phyloP scores from a whole-genome alignment of 1,140 invertebrate genomes.

The Drosophila pachea region DNA sequence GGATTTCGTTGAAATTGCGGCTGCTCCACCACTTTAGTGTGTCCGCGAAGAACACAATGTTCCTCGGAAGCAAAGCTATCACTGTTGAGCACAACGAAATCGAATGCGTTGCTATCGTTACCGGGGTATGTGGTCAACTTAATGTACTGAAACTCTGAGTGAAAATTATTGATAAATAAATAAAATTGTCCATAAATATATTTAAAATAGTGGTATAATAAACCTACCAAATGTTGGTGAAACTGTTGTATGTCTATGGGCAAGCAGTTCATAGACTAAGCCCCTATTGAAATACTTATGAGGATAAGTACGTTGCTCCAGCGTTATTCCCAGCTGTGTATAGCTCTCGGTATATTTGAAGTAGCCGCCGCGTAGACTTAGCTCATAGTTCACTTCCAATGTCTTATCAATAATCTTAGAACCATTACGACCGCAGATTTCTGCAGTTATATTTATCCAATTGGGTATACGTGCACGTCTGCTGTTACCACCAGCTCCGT shows the following conservation, averaged over 20 bases:
- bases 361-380: constrained; percentile 60
- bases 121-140: constrained; percentile 43
- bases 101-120: constrained; percentile 47
- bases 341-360: constrained; percentile 45
- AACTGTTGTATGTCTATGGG: constrained; percentile 13
- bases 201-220: too few species aligned
- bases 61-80: constrained; percentile 33
- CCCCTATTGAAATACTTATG: constrained; percentile 81
- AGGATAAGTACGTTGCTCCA: constrained; percentile 80
- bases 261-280: constrained; percentile 80
- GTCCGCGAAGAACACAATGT: constrained; percentile 43
- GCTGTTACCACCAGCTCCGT: constrained; percentile 80
- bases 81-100: constrained; percentile 43
- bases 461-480: constrained; percentile 81
- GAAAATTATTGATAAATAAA: background rate
- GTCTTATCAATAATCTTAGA: constrained; percentile 25
- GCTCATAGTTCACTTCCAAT: constrained; percentile 75
- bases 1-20: constrained; percentile 79
- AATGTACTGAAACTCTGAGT: constrained; percentile 42
- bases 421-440: constrained; percentile 45
- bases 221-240: constrained; percentile 32
- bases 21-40: constrained; percentile 63
- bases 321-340: constrained; percentile 30
- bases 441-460: constrained; percentile 80
- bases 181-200: background rate